These are phyloP conservation scores for Plecturocebus donacophilus DNA, from an alignment of 2,113 vertebrate genomes.

Conservation along the genomic window DNA sequence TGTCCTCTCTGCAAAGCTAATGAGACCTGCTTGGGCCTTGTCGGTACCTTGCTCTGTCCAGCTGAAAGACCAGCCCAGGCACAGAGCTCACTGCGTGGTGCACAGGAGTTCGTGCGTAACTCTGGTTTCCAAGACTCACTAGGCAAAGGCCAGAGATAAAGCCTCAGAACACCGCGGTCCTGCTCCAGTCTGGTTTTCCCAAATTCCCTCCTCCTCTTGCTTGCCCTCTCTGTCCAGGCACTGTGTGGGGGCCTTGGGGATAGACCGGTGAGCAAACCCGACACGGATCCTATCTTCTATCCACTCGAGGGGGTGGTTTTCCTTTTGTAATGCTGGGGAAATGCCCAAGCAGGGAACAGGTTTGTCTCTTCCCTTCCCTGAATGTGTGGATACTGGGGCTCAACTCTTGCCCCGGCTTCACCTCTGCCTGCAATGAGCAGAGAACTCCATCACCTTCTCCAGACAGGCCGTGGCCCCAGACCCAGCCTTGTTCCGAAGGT, in stretches of 20 bases:
- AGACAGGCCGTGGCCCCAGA: neutral
- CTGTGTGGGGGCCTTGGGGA: neutral
- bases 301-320: neutral
- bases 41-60: neutral
- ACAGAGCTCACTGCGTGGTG: neutral
- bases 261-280: neutral
- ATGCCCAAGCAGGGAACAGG: neutral
- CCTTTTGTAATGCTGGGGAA: neutral
- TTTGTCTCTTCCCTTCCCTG: neutral
- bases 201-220: neutral
- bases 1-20: neutral
- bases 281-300: rapidly evolving
- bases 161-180: neutral
- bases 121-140: neutral
- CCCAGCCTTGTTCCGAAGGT: neutral
- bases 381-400: neutral
- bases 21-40: neutral
- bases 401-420: neutral
- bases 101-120: neutral
- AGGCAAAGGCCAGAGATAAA: neutral
- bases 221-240: neutral
- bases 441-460: neutral
- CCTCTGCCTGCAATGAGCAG: neutral
- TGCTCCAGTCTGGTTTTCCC: neutral
- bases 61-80: neutral